These are phyloP conservation scores for Crocuta crocuta DNA, from an alignment of 2,113 vertebrate genomes.

Conservation along the genomic window DNA sequence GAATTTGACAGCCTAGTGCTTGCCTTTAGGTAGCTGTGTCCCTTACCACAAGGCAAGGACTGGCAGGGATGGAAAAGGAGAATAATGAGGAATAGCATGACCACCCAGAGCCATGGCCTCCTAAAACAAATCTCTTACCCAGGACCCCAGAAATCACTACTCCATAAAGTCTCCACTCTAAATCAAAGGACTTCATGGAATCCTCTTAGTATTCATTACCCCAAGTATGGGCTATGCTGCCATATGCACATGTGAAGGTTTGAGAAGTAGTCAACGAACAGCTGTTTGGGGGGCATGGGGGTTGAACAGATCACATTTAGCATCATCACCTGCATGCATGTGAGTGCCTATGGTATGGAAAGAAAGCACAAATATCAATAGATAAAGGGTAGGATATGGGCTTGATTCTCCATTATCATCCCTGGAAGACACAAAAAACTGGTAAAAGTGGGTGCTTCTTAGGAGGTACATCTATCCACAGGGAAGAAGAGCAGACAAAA, in stretches of 20 bases:
- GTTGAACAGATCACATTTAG: neutral
- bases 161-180: neutral
- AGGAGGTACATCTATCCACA: neutral
- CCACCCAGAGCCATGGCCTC: neutral
- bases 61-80: rapidly evolving
- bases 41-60: neutral
- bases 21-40: neutral
- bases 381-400: rapidly evolving
- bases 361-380: neutral
- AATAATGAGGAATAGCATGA: neutral
- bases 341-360: neutral
- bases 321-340: rapidly evolving
- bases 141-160: neutral
- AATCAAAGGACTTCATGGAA: neutral
- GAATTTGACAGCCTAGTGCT: neutral
- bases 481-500: neutral
- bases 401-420: neutral
- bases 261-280: neutral
- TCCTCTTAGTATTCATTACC: neutral
- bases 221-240: neutral
- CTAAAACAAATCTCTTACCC: neutral
- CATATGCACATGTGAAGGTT: neutral
- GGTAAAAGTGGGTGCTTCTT: neutral
- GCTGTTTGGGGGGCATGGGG: neutral
- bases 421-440: neutral